Base-by-base conservation (phyloP, 2,113 vertebrate genomes). In the Meleagris gallopavo region DNA sequence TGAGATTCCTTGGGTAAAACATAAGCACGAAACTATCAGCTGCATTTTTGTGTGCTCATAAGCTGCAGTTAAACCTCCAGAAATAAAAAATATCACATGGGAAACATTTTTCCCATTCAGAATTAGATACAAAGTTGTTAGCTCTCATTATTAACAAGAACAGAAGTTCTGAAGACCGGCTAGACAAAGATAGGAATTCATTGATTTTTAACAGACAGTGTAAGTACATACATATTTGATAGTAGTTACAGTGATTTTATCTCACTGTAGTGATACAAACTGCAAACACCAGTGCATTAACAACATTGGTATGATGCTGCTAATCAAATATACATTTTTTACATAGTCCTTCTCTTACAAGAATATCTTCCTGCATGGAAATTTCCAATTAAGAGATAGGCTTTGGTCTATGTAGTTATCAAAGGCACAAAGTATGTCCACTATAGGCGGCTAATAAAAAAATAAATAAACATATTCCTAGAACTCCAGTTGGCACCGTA, bases 361-460 rank as follows among this genome's bases (percentile, higher is more conserved):
- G 36, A 79, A 4, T 82, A 52, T 55, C 55, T 58, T 86, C 34
- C 64, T 41, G 38, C 3, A 62, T 27, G 11, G 22, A 34, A 38
- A 76, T 55, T 83, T 88, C 45, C 79, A 76, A 62, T 71, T 73
- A 85, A 65, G 11, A 61, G 46, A 22, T 60, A 85, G 32, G 64
- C 34, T 65, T 40, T 71, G 40, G 30, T 79, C 70, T 93, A 86
- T 72, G 79, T 82, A 77, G 50, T 27, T 74, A 70, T 58, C 65
- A 91, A 94, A 83, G 34, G 34, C 79, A 91, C 36, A 83, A 88
- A 85, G 45, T 70, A 76, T 88, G 34, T 54, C 55, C 88, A 60
- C 32, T 70, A 52, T 38, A 86, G 32, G 20, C 67, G 79, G 57
- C 72, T 90, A 94, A 86, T 71, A 80, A 86, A 88, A 94, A 90